phyloP scores from a whole-genome alignment of 2,113 vertebrate species.

The Epinephelus fuscoguttatus region DNA sequence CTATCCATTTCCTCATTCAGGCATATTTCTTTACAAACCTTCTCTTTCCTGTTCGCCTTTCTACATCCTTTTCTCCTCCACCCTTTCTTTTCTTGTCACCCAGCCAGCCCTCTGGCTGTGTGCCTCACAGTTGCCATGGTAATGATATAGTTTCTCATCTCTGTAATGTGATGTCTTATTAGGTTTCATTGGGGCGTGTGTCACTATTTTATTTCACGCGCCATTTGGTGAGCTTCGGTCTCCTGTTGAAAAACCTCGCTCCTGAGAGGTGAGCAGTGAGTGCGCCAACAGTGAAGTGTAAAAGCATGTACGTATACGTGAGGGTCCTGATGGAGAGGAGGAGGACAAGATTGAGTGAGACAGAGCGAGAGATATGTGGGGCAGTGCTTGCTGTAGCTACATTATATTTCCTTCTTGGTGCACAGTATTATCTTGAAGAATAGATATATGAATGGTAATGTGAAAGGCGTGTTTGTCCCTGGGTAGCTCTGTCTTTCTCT shows the following conservation, averaged over 20 bases:
- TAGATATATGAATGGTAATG: constrained; percentile 37
- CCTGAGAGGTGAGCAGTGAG: constrained; percentile 69
- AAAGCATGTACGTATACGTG: constrained; percentile 22
- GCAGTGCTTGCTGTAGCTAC: constrained; percentile 23
- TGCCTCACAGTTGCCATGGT: constrained; percentile 84
- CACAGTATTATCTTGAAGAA: constrained; percentile 44
- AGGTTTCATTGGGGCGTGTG: constrained; percentile 80
- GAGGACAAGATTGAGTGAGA: constrained; percentile 53
- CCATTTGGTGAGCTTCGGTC: constrained; percentile 78
- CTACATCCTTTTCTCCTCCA: constrained; percentile 61
- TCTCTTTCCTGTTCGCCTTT: constrained; percentile 40
- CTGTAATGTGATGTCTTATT: constrained; percentile 85
- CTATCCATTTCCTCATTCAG: constrained; percentile 50
- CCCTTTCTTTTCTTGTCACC: constrained; percentile 71
- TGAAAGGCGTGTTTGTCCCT: constrained; percentile 48
- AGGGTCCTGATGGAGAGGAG: constrained; percentile 45
- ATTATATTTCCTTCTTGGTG: constrained; percentile 26
- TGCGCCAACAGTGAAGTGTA: constrained; percentile 33
- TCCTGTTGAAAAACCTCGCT: constrained; percentile 43
- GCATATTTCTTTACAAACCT: constrained; percentile 56
- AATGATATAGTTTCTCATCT: constrained; percentile 83
- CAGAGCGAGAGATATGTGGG: constrained; percentile 42
- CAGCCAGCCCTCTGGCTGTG: constrained; percentile 77
- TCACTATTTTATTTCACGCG: constrained; percentile 84
- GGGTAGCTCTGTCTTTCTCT: constrained; percentile 30